These are phyloP conservation scores for Eulithis prunata DNA, from an alignment of 2,888 invertebrate species.

Conservation along the genomic window DNA sequence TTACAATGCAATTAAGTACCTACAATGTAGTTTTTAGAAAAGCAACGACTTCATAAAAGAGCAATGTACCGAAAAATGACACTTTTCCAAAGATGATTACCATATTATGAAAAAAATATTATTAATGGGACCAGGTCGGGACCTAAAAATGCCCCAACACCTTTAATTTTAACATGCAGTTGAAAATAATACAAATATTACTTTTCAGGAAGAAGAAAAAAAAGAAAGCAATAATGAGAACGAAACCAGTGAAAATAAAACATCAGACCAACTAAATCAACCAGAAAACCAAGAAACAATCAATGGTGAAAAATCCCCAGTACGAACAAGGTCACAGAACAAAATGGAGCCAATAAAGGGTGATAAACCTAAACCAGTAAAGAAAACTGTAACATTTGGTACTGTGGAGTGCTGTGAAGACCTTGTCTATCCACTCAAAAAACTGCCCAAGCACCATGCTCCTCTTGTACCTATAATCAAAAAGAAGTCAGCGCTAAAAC, in stretches of 20 bases:
- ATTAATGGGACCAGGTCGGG: too few relatives aligned
- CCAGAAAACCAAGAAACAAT: slow-evolving; percentile 56
- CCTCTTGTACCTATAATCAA: slow-evolving; percentile 86
- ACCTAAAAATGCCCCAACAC: too few relatives aligned
- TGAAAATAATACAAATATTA: background rate
- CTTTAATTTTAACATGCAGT: too few relatives aligned
- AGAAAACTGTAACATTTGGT: slow-evolving; percentile 87
- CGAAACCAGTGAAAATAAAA: slow-evolving; percentile 65
- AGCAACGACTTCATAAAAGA: too few relatives aligned
- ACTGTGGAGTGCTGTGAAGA: slow-evolving; percentile 87
- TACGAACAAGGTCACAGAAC: slow-evolving; percentile 78
- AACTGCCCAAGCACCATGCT: slow-evolving; percentile 84
- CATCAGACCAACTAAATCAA: slow-evolving; percentile 54
- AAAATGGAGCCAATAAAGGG: slow-evolving; percentile 78
- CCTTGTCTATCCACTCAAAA: slow-evolving; percentile 82
- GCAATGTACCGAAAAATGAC: too few relatives aligned
- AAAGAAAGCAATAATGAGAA: slow-evolving; percentile 78
- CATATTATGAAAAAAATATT: too few relatives aligned
- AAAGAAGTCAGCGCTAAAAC: slow-evolving; percentile 84
- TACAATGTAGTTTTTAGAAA: too few relatives aligned
- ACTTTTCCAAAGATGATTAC: too few relatives aligned
- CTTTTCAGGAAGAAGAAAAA: slow-evolving; percentile 79
- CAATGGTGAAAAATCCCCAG: slow-evolving; percentile 71
- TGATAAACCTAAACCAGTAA: slow-evolving; percentile 79
- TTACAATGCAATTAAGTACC: too few relatives aligned